These are phyloP conservation scores for Selene dorsalis DNA, from an alignment of 2,797 vertebrate species.

Conservation along the genomic window DNA sequence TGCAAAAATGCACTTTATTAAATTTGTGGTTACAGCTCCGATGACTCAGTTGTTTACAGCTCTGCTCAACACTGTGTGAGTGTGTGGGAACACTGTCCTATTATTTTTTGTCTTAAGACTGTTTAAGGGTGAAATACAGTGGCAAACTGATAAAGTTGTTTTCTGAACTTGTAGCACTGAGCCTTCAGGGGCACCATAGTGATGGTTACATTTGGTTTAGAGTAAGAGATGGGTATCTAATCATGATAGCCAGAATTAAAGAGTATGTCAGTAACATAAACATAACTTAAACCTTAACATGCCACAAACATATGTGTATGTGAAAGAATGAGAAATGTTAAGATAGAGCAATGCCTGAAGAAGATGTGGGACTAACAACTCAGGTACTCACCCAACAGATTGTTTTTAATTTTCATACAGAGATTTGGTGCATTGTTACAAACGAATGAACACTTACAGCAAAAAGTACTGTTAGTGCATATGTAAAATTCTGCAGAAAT, in stretches of 20 bases:
- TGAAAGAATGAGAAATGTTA: background rate
- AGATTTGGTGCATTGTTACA: background rate
- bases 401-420: background rate
- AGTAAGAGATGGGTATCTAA: background rate
- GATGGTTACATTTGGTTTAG: background rate
- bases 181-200: too few species aligned
- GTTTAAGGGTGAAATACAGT: too few species aligned
- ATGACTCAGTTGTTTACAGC: background rate
- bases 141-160: too few species aligned
- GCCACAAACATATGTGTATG: background rate
- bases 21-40: background rate
- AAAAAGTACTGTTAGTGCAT: background rate
- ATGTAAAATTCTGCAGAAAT: background rate
- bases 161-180: too few species aligned
- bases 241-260: background rate
- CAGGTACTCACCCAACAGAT: background rate
- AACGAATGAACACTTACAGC: background rate
- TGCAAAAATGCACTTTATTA: background rate
- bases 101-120: background rate
- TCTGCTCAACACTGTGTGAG: background rate
- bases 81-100: background rate
- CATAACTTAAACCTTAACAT: too few species aligned
- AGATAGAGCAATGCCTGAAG: background rate
- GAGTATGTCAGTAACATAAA: background rate
- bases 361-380: background rate